Base-by-base conservation (phyloP, 2,888 invertebrate species). In the Apotomis turbidana region DNA sequence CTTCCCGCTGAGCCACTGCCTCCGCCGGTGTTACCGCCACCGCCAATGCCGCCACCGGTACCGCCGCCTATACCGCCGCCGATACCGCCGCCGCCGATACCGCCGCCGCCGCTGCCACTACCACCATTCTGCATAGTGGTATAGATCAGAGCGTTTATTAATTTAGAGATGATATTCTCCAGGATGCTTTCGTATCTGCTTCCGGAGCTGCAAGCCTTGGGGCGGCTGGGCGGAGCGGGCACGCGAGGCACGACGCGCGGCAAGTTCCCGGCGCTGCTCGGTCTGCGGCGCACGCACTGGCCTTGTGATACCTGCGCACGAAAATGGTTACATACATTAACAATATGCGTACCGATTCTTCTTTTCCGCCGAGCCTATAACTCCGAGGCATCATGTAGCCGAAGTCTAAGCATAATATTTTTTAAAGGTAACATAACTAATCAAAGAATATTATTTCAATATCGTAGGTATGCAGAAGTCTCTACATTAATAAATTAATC, bases 121-220 rank as follows among this genome's bases (percentile, higher is more conserved):
- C 66, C 67, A n/a, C 13, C 55, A 52, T 79, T 81, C 59, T 85
- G 84, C 0, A 87, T 85, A 10, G 87, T 83, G 3, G 85, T 86
- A 44, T 82, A 84, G 27, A 91, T 83, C 36, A 91, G 76, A 8
- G 90, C 91, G 68, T 90, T 89, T 10, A 90, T 83, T 49, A 91
- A 78, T 74, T 87, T 90, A 76, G 86, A 79, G 8, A 91, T 87
- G 13, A 91, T 81, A 69, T 87, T 87, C 73, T 90, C 89, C 44
- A 85, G 78, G 41, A 82, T 79, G 46, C 76, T 72, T 0, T 73
- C 58, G 36, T 58, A 74, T 73, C 54, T 76, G 58, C 49, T 61
- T 59, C 70, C 6, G 72, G 64, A n/a, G 74, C 61, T 66, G 78
- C 78, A 38, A 73, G 76, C 27, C 78, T 78, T n/a, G 27, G 27